These are phyloP conservation scores for Selene dorsalis DNA, from an alignment of 2,797 vertebrate genomes.

Conservation along the genomic window DNA sequence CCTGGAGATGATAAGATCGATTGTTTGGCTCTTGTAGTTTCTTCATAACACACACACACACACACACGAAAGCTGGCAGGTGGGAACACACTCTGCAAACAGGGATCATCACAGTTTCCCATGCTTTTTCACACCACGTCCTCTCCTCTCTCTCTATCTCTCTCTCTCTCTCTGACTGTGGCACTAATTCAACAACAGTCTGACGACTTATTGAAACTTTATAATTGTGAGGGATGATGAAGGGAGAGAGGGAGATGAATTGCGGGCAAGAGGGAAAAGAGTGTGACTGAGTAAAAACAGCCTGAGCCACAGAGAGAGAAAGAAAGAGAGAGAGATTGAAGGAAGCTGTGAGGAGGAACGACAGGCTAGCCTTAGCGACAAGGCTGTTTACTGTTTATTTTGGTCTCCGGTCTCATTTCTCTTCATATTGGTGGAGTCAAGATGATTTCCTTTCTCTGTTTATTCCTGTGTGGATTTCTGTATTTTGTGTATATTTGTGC, in stretches of 20 bases:
- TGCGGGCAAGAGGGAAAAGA: constrained; percentile 30
- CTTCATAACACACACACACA: constrained; percentile 35
- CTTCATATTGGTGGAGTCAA: constrained; percentile 65
- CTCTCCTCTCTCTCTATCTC: background rate
- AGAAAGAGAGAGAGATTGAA: constrained; percentile 37
- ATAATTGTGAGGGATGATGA: constrained; percentile 23
- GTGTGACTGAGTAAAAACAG: constrained; percentile 28
- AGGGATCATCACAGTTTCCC: constrained; percentile 31
- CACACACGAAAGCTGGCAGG: constrained; percentile 1
- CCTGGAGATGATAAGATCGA: constrained; percentile 72
- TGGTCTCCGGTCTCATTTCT: constrained; percentile 69
- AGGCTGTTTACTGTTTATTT: constrained; percentile 74
- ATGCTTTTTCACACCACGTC: background rate
- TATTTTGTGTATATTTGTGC: constrained; percentile 44
- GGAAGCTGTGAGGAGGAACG: constrained; percentile 58
- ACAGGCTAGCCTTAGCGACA: constrained; percentile 61
- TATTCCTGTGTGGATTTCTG: constrained; percentile 65
- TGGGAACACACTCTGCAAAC: constrained; percentile 29
- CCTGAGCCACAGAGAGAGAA: background rate
- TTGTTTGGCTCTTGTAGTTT: constrained; percentile 64
- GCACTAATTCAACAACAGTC: constrained; percentile 14
- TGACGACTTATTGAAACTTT: constrained; percentile 50
- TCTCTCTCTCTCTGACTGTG: background rate
- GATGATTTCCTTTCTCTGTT: constrained; percentile 65
- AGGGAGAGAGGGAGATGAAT: constrained; percentile 20